These are phyloP conservation scores for Barypeithes pellucidus DNA, from an alignment of 2,888 invertebrate genomes.

Conservation along the genomic window DNA sequence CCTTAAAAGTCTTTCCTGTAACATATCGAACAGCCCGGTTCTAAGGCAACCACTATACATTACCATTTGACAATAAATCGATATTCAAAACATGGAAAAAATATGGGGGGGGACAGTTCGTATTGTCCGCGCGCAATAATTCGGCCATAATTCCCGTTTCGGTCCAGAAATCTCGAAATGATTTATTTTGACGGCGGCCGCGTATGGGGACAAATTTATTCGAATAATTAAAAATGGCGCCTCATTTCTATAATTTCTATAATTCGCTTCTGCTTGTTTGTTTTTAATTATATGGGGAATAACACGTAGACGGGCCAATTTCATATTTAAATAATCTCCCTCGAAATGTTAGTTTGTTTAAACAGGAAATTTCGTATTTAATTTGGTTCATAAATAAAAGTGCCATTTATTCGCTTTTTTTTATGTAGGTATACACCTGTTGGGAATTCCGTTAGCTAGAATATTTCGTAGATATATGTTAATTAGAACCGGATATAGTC, in stretches of 20 bases:
- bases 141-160: not conserved
- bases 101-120: conserved; percentile 4
- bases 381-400: too few species aligned
- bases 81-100: conserved; percentile 9
- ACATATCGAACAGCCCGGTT: too few species aligned
- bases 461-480: too few species aligned
- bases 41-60: too few species aligned
- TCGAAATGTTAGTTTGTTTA: not conserved
- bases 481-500: too few species aligned
- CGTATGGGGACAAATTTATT: conserved; percentile 29
- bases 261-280: conserved; percentile 33
- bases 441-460: too few species aligned
- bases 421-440: too few species aligned
- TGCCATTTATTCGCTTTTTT: too few species aligned
- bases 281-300: conserved; percentile 29
- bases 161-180: conserved; percentile 10
- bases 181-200: conserved; percentile 11
- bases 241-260: conserved; percentile 38
- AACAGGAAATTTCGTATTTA: too few species aligned
- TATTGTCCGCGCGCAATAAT: conserved; percentile 6
- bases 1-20: too few species aligned
- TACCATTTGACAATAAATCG: conserved; percentile 1
- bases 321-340: conserved; percentile 15
- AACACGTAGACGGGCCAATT: conserved; percentile 19
- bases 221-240: conserved; percentile 30